A percentile compares a stretch with the other conserved stretches of the same genome.
These are phyloP conservation scores for Callimorpha dominula DNA, from an alignment of 2,888 invertebrate genomes.

Conservation along the genomic window DNA sequence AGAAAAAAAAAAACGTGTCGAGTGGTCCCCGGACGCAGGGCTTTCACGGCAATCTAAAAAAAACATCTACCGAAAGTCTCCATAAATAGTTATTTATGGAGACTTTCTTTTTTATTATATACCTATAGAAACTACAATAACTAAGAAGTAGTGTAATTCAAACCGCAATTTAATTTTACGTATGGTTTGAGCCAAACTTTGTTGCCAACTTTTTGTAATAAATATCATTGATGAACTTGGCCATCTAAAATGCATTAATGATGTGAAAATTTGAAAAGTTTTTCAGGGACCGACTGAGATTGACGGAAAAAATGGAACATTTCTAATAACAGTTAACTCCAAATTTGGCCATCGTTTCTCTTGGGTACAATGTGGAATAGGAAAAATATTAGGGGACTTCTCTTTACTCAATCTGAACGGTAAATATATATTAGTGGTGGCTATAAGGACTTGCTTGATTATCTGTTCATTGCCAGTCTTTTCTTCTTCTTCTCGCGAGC, in stretches of 20 bases:
- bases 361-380: neutral
- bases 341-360: slow-evolving; percentile 4
- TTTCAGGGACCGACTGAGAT: slow-evolving; percentile 6
- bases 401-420: neutral
- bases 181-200: slow-evolving; percentile 56
- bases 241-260: slow-evolving; percentile 26
- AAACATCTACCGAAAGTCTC: too few relatives aligned
- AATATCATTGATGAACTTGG: slow-evolving; percentile 42
- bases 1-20: too few relatives aligned
- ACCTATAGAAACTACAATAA: slow-evolving; percentile 47
- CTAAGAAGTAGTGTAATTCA: slow-evolving; percentile 60
- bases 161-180: slow-evolving; percentile 68
- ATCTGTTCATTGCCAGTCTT: neutral
- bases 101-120: too few relatives aligned
- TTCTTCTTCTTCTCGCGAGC: neutral
- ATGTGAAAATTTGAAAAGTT: slow-evolving; percentile 25
- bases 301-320: slow-evolving; percentile 19
- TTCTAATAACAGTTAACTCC: slow-evolving; percentile 12
- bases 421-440: neutral
- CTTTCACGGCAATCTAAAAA: too few relatives aligned
- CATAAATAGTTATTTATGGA: too few relatives aligned
- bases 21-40: too few relatives aligned
- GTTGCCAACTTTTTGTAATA: slow-evolving; percentile 40
- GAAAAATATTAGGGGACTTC: neutral
- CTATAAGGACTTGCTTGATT: neutral